Conservation (phyloP, 2,113 vertebrate genomes). For the Puffinus mauretanicus region DNA sequence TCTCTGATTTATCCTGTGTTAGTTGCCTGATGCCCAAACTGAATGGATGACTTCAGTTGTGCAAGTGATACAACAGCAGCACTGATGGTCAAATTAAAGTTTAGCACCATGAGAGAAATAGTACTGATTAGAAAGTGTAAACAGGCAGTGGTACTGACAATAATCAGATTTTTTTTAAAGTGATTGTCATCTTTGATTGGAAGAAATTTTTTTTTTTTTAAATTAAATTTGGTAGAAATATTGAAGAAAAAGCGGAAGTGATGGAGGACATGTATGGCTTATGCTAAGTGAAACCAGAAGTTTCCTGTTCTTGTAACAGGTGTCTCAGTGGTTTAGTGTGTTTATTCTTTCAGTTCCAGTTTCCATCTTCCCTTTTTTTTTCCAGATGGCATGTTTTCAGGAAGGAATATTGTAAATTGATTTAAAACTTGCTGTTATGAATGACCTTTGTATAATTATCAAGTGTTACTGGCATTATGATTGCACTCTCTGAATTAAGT, state of each 20-base stretch:
- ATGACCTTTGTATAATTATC: not conserved
- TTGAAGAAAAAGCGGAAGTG: not conserved
- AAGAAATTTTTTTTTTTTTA: not conserved
- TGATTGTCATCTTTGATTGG: not conserved
- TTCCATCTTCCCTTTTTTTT: not conserved
- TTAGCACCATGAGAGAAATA: not conserved
- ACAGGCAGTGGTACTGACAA: not conserved
- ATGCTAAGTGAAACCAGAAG: not conserved
- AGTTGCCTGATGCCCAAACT: not conserved
- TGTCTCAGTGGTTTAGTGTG: not conserved
- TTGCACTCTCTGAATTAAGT: not conserved
- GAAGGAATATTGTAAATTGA: not conserved
- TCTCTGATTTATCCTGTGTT: not conserved
- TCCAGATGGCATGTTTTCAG: not conserved
- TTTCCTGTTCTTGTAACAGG: not conserved
- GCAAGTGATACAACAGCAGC: not conserved
- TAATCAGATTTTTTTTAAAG: not conserved
- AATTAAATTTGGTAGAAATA: not conserved
- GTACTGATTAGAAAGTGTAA: not conserved
- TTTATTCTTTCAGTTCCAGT: not conserved
- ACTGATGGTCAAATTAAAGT: not conserved
- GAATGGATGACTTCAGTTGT: not conserved
- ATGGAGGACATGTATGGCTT: not conserved
- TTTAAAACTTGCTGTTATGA: not conserved
- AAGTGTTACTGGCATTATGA: not conserved